These are phyloP conservation scores for Marcusenius ussheri DNA, from an alignment of 2,113 vertebrate genomes.

Conservation along the genomic window DNA sequence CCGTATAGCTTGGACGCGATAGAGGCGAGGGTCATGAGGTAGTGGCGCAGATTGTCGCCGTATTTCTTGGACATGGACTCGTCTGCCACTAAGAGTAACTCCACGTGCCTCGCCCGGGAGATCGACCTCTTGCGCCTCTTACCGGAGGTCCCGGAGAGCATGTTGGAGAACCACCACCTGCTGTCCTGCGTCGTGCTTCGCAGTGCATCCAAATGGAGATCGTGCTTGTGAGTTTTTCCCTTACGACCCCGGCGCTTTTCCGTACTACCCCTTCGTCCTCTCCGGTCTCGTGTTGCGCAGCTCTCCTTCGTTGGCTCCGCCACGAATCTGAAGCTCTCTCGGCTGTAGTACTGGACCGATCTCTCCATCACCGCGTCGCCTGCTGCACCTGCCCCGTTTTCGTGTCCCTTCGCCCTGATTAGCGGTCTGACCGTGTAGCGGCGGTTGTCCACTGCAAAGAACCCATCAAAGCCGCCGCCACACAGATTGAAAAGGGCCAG, in stretches of 20 bases:
- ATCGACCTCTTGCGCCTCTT: slow-evolving; percentile 65
- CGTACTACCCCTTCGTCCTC: slow-evolving; percentile 36
- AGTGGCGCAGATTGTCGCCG: slow-evolving; percentile 82
- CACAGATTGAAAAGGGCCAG: slow-evolving; percentile 82
- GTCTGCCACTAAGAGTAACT: slow-evolving; percentile 91
- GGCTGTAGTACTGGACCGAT: slow-evolving; percentile 68
- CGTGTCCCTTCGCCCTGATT: slow-evolving; percentile 47
- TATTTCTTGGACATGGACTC: slow-evolving; percentile 84
- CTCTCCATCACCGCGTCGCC: slow-evolving; percentile 62
- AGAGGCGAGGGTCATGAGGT: slow-evolving; percentile 85
- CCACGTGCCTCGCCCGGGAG: slow-evolving; percentile 85
- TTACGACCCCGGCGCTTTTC: slow-evolving; percentile 14
- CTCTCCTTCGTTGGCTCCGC: slow-evolving; percentile 53
- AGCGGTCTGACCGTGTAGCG: slow-evolving; percentile 76
- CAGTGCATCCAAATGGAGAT: not conserved
- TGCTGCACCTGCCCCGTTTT: slow-evolving; percentile 60
- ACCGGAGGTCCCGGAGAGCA: not conserved
- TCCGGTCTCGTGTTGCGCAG: slow-evolving; percentile 54
- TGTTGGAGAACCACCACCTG: slow-evolving; percentile 26
- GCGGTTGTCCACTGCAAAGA: slow-evolving; percentile 74
- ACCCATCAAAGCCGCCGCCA: slow-evolving; percentile 77
- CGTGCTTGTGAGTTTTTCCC: slow-evolving; percentile 16
- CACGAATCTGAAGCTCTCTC: slow-evolving; percentile 77
- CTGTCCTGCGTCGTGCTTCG: slow-evolving; percentile 7
- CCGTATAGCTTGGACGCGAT: slow-evolving; percentile 89